Conservation (phyloP, 2,888 invertebrate species). For the Seira ritae region DNA sequence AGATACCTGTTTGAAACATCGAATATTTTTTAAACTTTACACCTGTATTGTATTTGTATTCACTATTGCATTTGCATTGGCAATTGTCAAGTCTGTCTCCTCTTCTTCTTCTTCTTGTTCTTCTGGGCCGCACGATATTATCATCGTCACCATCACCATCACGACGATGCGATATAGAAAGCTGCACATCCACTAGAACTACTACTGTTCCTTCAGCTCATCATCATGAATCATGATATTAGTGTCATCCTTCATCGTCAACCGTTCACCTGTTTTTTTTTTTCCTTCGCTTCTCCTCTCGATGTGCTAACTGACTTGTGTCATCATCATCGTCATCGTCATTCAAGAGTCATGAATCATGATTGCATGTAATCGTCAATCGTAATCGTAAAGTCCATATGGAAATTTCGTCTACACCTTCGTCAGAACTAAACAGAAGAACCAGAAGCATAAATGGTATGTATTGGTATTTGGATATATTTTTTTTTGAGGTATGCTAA, state of each 20-base stretch:
- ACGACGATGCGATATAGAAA: neutral
- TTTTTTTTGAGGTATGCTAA: constrained; percentile 48
- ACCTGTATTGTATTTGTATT: neutral
- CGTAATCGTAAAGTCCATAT: constrained; percentile 14
- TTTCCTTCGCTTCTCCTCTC: constrained; percentile 29
- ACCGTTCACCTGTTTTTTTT: constrained; percentile 34
- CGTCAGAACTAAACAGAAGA: no score
- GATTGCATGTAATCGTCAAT: constrained; percentile 4
- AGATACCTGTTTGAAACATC: neutral
- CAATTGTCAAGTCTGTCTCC: constrained; percentile 1
- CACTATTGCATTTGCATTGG: neutral
- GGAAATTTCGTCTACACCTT: neutral
- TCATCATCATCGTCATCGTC: constrained; percentile 40
- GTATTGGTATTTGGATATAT: neutral
- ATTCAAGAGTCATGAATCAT: constrained; percentile 4
- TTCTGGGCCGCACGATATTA: neutral
- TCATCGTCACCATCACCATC: neutral
- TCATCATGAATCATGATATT: constrained; percentile 27
- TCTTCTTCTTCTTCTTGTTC: no score
- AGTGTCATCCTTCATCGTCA: constrained; percentile 34
- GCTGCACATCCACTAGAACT: constrained; percentile 7
- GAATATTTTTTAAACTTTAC: neutral
- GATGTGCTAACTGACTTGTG: constrained; percentile 57
- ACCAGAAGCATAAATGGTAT: neutral
- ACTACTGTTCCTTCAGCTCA: constrained; percentile 20